These are phyloP conservation scores for Hyposmocoma kahamanoa DNA, from an alignment of 1,140 invertebrate genomes.

Conservation along the genomic window DNA sequence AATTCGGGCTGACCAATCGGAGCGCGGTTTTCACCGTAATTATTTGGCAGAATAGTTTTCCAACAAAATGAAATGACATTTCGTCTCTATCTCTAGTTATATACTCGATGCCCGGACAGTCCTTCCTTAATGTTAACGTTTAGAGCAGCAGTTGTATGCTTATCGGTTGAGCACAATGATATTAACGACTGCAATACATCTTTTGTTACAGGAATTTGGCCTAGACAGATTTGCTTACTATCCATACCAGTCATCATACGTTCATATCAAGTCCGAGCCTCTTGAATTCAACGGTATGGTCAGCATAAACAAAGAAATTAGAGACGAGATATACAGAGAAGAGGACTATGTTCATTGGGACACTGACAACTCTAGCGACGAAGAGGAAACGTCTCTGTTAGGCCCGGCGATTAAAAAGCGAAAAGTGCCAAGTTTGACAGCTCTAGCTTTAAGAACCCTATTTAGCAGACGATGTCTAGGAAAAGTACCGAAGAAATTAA, in stretches of 20 bases:
- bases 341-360: conserved; percentile 44
- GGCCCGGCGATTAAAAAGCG: conserved; percentile 8
- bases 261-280: conserved; percentile 24
- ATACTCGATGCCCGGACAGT: no score
- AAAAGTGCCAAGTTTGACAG: conserved; percentile 19
- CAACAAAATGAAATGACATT: no score
- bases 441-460: conserved; percentile 33
- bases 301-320: conserved; percentile 30
- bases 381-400: conserved; percentile 12
- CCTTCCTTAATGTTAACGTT: no score
- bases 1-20: no score
- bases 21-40: no score
- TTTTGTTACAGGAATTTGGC: conserved; percentile 36
- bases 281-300: conserved; percentile 33
- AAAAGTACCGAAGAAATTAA: conserved; percentile 36
- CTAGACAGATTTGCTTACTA: conserved; percentile 34
- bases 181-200: no score
- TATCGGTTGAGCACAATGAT: no score
- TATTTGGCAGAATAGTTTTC: no score
- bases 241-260: conserved; percentile 26
- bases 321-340: conserved; percentile 23
- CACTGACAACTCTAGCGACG: conserved; percentile 22
- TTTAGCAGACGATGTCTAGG: conserved; percentile 38
- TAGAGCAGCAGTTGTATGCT: no score
- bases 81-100: no score